Evolutionary conservation across 2,113 vertebrate genomes (phyloP), one percentile per base, ranked within the genome.

Genomic region (Naja naja): DNA sequence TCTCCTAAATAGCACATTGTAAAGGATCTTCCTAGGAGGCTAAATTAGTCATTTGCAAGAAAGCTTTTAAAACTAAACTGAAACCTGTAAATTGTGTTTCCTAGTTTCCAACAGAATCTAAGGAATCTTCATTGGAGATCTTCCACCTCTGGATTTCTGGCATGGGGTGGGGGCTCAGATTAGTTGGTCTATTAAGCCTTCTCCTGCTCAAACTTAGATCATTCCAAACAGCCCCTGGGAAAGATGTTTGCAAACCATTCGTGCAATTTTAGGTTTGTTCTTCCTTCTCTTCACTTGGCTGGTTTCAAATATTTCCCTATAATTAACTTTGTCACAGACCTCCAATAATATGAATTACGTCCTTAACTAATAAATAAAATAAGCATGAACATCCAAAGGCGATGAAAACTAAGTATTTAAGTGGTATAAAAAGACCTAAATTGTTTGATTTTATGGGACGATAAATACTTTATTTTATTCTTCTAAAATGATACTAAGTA

Each of bases 341-440:
- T 89, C 25, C 8, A 20, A 23, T 22, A 90, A 92, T 91, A 89
- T 88, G 39, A 87, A 22, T 43, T 10, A 4, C 16, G 1, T 91
- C 30, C 60, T 95, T 87, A 64, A 60, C 88, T 95, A 91, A 94
- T 91, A 55, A 92, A 90, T 89, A 87, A 94, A 91, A 69, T 86
- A 89, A 54, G 58, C 45, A 55, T 54, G 86, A 85, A 87, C 64
- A 92, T 34, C n/a, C 34, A 60, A 91, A 92, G 56, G 54, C 81
- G 39, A 91, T 54, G 45, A 53, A 89, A 91, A 55, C 69, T 93
- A 90, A 93, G 81, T 87, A 91, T 54, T 89, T 93, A 89, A 91
- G 49, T 60, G 81, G 52, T 95, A 93, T 64, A 53, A 90, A 39
- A 89, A 91, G 30, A 92, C 88, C 69, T 27, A 5, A 0, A 22